These are phyloP conservation scores for Toxotes jaculatrix DNA, from an alignment of 2,113 vertebrate genomes.

Conservation along the genomic window DNA sequence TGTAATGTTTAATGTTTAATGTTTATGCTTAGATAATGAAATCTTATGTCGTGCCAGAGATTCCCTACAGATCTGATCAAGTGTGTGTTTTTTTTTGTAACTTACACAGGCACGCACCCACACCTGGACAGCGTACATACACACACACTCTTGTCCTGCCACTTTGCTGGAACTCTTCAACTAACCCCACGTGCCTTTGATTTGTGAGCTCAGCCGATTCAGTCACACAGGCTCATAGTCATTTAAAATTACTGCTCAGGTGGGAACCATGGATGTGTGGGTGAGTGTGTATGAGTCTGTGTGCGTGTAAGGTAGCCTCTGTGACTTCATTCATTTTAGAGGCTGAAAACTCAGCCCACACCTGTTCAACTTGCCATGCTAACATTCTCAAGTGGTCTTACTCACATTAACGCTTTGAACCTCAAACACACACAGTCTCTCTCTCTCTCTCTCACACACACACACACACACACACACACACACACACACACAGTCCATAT, in stretches of 20 bases:
- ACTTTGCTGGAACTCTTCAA: slow-evolving; percentile 60
- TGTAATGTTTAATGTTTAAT: slow-evolving; percentile 46
- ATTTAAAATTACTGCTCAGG: slow-evolving; percentile 77
- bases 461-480: slow-evolving; percentile 24
- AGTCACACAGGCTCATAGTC: slow-evolving; percentile 59
- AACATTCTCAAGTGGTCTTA: slow-evolving; percentile 62
- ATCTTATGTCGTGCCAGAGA: slow-evolving; percentile 37
- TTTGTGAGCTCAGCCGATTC: slow-evolving; percentile 73
- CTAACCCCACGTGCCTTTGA: slow-evolving; percentile 67
- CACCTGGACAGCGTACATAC: slow-evolving; percentile 1
- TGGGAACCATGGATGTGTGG: slow-evolving; percentile 58
- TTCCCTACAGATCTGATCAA: slow-evolving; percentile 52
- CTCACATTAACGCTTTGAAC: slow-evolving; percentile 78
- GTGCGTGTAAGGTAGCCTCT: slow-evolving; percentile 7
- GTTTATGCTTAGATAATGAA: slow-evolving; percentile 60
- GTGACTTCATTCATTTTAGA: slow-evolving; percentile 71
- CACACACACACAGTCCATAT: slow-evolving; percentile 51
- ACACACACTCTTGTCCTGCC: slow-evolving; percentile 40
- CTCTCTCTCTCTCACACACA: not conserved
- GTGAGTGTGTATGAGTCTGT: slow-evolving; percentile 22
- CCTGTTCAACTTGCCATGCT: slow-evolving; percentile 64
- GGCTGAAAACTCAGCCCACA: slow-evolving; percentile 63
- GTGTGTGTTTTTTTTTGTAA: slow-evolving; percentile 59
- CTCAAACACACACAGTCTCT: slow-evolving; percentile 26
- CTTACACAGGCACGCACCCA: slow-evolving; percentile 27